Evolutionary conservation across 2,888 invertebrate genomes (phyloP).

Genomic region (Cosmia trapezina): DNA sequence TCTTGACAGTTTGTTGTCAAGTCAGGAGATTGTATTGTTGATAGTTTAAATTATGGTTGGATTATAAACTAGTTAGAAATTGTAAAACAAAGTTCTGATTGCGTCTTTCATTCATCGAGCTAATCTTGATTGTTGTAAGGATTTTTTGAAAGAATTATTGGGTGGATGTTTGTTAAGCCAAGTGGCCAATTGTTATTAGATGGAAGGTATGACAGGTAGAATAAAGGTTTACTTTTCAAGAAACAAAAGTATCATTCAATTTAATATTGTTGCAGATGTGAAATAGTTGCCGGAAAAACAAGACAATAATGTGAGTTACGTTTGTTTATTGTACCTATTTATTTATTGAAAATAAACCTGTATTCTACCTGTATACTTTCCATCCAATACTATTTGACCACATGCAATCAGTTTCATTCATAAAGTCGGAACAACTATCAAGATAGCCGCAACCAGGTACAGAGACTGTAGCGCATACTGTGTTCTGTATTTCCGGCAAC

Average conservation of each 20-base stretch:
- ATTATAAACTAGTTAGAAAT: slow-evolving; percentile 32
- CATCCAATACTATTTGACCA: too few species aligned
- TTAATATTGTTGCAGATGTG: too few species aligned
- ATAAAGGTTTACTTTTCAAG: too few species aligned
- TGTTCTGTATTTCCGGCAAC: neutral
- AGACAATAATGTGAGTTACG: too few species aligned
- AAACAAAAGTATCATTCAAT: too few species aligned
- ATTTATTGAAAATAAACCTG: too few species aligned
- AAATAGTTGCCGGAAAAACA: too few species aligned
- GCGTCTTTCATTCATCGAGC: neutral
- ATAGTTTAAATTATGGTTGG: slow-evolving; percentile 35
- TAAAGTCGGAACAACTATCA: too few species aligned
- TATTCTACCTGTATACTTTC: too few species aligned
- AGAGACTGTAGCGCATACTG: neutral
- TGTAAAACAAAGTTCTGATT: slow-evolving; percentile 14
- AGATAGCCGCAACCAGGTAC: too few species aligned
- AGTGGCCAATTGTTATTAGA: neutral
- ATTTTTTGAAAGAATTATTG: neutral
- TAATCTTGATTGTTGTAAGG: neutral
- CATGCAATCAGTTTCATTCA: too few species aligned
- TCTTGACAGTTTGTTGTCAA: slow-evolving; percentile 39
- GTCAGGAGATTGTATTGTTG: slow-evolving; percentile 41
- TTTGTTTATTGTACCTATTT: too few species aligned
- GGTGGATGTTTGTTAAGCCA: neutral
- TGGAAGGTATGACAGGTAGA: neutral